Percentiles rank a stretch among this genome's conserved stretches.
Conservation (phyloP, 2,797 vertebrate species). For the Sebastes melanostomus region DNA sequence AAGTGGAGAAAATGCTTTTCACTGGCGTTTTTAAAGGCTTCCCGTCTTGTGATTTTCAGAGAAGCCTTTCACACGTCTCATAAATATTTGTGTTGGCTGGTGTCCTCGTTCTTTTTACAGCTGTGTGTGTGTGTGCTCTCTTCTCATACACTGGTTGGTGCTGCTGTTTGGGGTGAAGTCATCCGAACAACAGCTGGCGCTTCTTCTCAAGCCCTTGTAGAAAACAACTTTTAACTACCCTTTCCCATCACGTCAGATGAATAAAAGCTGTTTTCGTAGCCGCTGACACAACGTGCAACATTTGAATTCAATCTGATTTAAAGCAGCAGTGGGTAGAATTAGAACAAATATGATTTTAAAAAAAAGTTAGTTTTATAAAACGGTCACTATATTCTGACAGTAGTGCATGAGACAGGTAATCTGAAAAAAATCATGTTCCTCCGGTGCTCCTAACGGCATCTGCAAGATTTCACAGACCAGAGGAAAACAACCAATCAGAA, state of each 20-base stretch:
- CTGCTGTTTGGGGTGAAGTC: conserved; percentile 64
- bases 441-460: no score
- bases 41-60: conserved; percentile 37
- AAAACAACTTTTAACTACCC: conserved; percentile 14
- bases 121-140: conserved; percentile 5
- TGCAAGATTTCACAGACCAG: no score
- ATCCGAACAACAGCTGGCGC: conserved; percentile 72
- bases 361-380: no score
- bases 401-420: no score
- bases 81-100: conserved; percentile 76
- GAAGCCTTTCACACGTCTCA: conserved; percentile 51
- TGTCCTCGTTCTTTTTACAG: conserved; percentile 36
- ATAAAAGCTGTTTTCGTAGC: conserved; percentile 22
- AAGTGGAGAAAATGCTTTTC: conserved; percentile 22
- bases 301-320: conserved; percentile 22
- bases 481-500: no score
- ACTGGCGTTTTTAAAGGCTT: conserved; percentile 18
- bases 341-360: no score
- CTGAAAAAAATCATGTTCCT: no score
- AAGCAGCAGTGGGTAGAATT: neutral
- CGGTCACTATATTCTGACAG: no score
- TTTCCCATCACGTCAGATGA: conserved; percentile 32
- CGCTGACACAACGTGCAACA: neutral
- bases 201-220: conserved; percentile 36
- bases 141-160: conserved; percentile 18